Conservation (phyloP, 2,113 vertebrate genomes). For the Entosphenus tridentatus region DNA sequence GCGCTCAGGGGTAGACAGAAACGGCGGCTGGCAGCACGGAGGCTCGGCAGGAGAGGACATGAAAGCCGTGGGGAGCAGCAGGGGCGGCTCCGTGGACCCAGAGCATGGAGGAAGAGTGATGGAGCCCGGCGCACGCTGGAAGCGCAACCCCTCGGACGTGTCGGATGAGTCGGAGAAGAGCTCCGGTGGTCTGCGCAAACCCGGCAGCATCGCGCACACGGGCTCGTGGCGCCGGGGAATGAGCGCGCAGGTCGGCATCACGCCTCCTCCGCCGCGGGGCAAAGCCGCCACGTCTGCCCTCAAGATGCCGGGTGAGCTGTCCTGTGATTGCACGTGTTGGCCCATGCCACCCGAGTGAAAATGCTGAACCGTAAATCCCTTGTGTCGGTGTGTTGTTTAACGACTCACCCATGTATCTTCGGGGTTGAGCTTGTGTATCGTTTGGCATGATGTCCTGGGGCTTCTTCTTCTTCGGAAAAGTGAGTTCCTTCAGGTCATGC, state of each 20-base stretch:
- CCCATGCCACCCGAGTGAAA: no score
- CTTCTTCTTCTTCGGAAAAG: no score
- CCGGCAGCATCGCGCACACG: conserved; percentile 48
- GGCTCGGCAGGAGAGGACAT: conserved; percentile 58
- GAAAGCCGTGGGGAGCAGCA: conserved; percentile 40
- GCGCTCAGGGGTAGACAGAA: conserved; percentile 40
- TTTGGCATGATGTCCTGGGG: no score
- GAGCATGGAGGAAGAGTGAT: conserved; percentile 44
- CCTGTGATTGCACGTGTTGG: no score
- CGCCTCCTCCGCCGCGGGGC: conserved; percentile 35
- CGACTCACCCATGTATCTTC: no score
- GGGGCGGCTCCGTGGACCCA: conserved; percentile 19
- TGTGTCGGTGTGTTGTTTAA: no score
- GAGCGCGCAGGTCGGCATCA: conserved; percentile 84
- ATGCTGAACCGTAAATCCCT: no score
- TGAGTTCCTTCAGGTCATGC: no score
- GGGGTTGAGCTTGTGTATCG: no score
- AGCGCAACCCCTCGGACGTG: conserved; percentile 61
- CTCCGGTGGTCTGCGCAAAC: conserved; percentile 43
- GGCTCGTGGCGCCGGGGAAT: conserved; percentile 89
- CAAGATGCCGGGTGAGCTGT: neutral
- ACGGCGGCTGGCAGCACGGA: conserved; percentile 39
- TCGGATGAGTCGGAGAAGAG: conserved; percentile 84
- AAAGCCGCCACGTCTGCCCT: conserved; percentile 31
- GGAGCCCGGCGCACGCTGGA: conserved; percentile 53